A percentile compares a stretch with the other conserved stretches of the same genome.
These are phyloP conservation scores for Mastomys natalensis DNA, from an alignment of 2,113 vertebrate genomes.

Conservation along the genomic window DNA sequence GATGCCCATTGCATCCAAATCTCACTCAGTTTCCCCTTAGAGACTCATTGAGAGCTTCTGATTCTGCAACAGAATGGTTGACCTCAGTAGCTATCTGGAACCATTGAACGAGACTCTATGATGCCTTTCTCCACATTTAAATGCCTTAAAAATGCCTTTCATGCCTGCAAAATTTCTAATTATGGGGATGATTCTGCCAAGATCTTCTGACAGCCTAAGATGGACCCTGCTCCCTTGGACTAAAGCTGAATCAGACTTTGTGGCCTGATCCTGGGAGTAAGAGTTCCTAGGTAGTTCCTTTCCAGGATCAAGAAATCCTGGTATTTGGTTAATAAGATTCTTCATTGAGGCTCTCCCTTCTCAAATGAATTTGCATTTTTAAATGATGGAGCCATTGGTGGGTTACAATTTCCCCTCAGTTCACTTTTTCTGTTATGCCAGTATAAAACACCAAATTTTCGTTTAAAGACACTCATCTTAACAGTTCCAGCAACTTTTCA, in stretches of 20 bases:
- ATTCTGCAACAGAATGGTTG: neutral
- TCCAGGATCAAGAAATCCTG: neutral
- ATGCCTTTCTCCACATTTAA: neutral
- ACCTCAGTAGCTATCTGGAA: neutral
- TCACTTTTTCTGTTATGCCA: neutral
- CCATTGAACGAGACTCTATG: neutral
- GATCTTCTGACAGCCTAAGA: neutral
- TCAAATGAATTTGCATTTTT: neutral
- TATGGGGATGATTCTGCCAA: neutral
- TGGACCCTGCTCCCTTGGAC: neutral
- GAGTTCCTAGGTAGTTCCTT: neutral
- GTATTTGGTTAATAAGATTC: neutral
- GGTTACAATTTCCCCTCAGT: neutral
- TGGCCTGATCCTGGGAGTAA: neutral
- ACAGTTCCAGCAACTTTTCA: neutral
- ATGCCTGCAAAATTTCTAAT: neutral
- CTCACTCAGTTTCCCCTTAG: neutral
- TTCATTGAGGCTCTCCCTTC: neutral
- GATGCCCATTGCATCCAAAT: neutral
- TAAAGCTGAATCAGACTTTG: neutral
- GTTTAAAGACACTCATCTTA: neutral
- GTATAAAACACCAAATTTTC: neutral
- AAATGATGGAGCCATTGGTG: neutral
- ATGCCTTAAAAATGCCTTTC: neutral
- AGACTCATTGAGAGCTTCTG: neutral